Conservation (phyloP, 2,888 invertebrate species). For the Stratiomys singularior region DNA sequence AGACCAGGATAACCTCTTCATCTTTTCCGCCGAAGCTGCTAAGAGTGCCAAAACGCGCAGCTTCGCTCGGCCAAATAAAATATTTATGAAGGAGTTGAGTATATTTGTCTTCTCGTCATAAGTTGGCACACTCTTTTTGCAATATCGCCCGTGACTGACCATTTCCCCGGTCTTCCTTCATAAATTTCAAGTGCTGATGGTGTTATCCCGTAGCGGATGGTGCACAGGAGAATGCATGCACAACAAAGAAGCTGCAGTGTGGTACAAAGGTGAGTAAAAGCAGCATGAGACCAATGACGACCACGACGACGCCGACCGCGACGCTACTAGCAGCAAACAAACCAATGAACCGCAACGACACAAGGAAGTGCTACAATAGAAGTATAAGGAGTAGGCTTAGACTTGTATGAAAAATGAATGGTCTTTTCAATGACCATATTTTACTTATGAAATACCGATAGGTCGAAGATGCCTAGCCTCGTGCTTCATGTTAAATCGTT, state of each 20-base stretch:
- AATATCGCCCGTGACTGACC: constrained; percentile 22
- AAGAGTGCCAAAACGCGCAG: constrained; percentile 8
- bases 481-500: no score
- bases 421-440: no score
- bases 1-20: constrained; percentile 16
- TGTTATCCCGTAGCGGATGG: constrained; percentile 17
- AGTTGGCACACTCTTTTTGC: constrained; percentile 22
- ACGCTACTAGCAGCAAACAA: background rate
- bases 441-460: no score
- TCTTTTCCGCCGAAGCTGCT: constrained; percentile 17
- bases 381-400: no score
- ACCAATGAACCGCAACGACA: background rate
- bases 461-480: no score
- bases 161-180: constrained; percentile 27
- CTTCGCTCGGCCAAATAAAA: constrained; percentile 28
- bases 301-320: background rate
- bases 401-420: no score
- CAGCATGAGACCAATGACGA: background rate
- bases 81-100: constrained; percentile 44
- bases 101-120: constrained; percentile 45
- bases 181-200: constrained; percentile 23
- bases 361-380: no score
- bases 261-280: background rate
- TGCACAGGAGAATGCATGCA: background rate
- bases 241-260: background rate